Conservation (phyloP, 2,113 vertebrate genomes). For the Clinocottus analis region DNA sequence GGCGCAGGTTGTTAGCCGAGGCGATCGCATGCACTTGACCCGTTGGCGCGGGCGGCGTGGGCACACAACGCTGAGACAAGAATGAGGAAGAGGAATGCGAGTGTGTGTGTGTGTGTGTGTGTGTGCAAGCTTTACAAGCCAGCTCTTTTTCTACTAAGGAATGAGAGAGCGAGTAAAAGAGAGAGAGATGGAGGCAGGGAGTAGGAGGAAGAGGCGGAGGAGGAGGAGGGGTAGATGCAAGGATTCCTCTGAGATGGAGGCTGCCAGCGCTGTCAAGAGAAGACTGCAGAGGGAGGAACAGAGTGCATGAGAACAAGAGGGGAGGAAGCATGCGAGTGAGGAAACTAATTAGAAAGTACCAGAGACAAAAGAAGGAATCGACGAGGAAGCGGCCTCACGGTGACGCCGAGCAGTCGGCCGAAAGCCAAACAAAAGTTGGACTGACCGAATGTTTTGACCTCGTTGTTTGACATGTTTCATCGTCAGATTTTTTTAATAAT, state of each 20-base stretch:
- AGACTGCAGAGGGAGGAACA: constrained; percentile 46
- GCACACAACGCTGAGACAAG: constrained; percentile 49
- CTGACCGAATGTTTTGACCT: constrained; percentile 35
- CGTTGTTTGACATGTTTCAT: constrained; percentile 41
- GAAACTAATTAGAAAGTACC: constrained; percentile 14
- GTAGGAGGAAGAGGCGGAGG: constrained; percentile 37
- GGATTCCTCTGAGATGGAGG: constrained; percentile 56
- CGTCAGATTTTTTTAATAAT: constrained; percentile 61
- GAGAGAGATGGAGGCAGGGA: constrained; percentile 37
- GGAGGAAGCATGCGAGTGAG: constrained; percentile 36
- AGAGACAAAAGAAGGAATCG: constrained; percentile 3
- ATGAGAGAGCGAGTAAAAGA: constrained; percentile 20
- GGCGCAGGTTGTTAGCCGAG: constrained; percentile 65
- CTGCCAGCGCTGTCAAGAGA: constrained; percentile 59
- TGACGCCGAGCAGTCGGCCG: background rate
- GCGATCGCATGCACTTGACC: constrained; percentile 76
- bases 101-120: constrained; percentile 26
- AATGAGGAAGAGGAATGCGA: constrained; percentile 17
- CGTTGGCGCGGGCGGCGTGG: constrained; percentile 55
- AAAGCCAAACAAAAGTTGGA: constrained; percentile 14
- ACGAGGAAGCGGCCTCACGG: constrained; percentile 12
- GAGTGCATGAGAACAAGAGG: constrained; percentile 45
- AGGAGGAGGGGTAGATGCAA: constrained; percentile 48
- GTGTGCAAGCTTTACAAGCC: constrained; percentile 14
- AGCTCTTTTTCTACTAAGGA: constrained; percentile 14